phyloP scores from a whole-genome alignment of 2,888 invertebrate genomes.

The Eilema depressum region DNA sequence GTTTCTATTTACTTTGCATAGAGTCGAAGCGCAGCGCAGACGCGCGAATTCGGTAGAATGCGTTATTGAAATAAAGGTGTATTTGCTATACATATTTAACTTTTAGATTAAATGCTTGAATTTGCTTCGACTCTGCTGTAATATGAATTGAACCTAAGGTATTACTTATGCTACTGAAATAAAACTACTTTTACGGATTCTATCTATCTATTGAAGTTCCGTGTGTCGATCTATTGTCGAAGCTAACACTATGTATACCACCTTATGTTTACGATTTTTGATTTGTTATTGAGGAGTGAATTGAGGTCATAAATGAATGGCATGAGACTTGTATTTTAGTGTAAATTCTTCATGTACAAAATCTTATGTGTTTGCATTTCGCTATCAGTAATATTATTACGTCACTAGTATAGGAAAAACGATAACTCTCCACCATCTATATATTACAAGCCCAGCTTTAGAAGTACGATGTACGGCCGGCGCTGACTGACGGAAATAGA shows the following conservation, averaged over 20 bases:
- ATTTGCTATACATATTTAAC: too few relatives aligned
- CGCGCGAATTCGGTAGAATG: too few relatives aligned
- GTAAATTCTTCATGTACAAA: slow-evolving; percentile 1
- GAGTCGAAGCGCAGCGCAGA: too few relatives aligned
- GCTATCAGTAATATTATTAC: not conserved
- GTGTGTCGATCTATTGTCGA: slow-evolving; percentile 2
- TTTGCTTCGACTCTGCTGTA: too few relatives aligned
- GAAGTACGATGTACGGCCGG: not conserved
- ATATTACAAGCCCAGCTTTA: not conserved
- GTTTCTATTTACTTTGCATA: not conserved
- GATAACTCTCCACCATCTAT: not conserved
- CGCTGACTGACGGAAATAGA: too few relatives aligned
- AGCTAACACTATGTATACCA: not conserved
- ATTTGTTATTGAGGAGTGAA: not conserved
- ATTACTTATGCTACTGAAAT: too few relatives aligned
- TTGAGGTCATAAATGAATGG: not conserved
- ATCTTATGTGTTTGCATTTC: not conserved
- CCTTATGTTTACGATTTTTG: too few relatives aligned
- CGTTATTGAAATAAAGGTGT: too few relatives aligned
- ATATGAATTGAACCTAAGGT: too few relatives aligned
- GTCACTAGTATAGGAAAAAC: not conserved
- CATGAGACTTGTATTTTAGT: slow-evolving; percentile 9
- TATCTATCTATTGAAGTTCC: too few relatives aligned
- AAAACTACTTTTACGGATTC: too few relatives aligned
- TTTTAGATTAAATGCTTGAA: too few relatives aligned